Conservation (phyloP, 2,113 vertebrate genomes). For the Eretmochelys imbricata region DNA sequence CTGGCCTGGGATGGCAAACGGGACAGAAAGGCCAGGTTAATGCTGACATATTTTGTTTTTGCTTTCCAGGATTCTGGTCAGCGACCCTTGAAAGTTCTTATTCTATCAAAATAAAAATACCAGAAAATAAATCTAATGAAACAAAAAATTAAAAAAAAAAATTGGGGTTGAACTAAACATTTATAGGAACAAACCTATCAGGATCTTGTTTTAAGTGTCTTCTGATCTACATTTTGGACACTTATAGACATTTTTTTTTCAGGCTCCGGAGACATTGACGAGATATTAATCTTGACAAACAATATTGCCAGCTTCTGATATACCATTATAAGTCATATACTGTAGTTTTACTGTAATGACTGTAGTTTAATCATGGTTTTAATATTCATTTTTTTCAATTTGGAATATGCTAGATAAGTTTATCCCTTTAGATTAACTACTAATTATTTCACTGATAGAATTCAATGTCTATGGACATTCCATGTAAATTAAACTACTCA, state of each 20-base stretch:
- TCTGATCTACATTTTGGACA: background rate
- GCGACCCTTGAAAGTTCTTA: background rate
- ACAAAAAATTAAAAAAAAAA: background rate
- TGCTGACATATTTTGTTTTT: background rate
- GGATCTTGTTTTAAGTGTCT: background rate
- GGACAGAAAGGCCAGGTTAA: background rate
- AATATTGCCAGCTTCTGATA: background rate
- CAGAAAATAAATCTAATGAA: background rate
- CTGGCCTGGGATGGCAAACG: background rate
- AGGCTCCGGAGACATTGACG: background rate
- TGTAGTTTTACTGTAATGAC: slow-evolving; percentile 43
- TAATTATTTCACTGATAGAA: slow-evolving; percentile 77
- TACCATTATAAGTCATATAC: slow-evolving; percentile 1
- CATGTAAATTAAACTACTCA: slow-evolving; percentile 75
- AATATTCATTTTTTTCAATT: slow-evolving; percentile 66
- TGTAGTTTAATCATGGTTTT: slow-evolving; percentile 57
- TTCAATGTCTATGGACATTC: slow-evolving; percentile 64
- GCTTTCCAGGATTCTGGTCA: background rate
- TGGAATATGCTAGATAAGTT: slow-evolving; percentile 50
- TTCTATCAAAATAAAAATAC: background rate
- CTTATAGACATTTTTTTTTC: background rate
- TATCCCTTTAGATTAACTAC: slow-evolving; percentile 74
- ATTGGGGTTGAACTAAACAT: background rate
- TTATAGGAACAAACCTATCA: background rate
- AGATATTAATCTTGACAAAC: background rate